Conservation (phyloP, 2,113 vertebrate genomes). For the Corythaeola cristata region DNA sequence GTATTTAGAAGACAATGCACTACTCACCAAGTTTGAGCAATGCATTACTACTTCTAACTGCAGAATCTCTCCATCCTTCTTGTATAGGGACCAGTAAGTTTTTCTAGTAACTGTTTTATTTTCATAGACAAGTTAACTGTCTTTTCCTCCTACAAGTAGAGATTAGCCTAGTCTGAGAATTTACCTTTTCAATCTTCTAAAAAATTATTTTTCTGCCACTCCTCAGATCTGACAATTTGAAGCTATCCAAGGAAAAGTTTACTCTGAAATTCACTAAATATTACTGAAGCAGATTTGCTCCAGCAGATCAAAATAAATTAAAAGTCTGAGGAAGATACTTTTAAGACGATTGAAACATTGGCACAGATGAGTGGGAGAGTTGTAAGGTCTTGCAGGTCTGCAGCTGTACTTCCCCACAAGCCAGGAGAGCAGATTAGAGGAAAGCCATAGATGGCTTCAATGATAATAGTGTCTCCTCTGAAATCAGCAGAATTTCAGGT, state of each 20-base stretch:
- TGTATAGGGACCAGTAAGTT: background rate
- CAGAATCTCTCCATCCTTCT: background rate
- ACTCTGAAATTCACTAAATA: background rate
- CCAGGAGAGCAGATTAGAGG: background rate
- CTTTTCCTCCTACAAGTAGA: background rate
- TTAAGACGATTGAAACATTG: background rate
- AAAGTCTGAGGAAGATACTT: background rate
- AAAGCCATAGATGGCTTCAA: background rate
- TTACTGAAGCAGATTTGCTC: background rate
- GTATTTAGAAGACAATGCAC: background rate
- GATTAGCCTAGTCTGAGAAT: background rate
- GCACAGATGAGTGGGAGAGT: background rate
- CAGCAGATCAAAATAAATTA: background rate
- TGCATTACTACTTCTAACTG: background rate
- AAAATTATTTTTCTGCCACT: background rate
- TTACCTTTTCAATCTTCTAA: background rate
- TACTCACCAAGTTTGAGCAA: background rate
- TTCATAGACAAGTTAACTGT: conserved; percentile 25
- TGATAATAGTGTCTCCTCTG: background rate
- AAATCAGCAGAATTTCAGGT: background rate
- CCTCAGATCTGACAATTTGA: background rate
- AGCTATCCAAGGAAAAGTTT: background rate
- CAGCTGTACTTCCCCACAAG: background rate
- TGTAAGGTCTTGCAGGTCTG: background rate
- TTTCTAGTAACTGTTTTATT: background rate